Evolutionary conservation across 2,797 vertebrate species (phyloP).

Genomic region (Phoeniculus purpureus): DNA sequence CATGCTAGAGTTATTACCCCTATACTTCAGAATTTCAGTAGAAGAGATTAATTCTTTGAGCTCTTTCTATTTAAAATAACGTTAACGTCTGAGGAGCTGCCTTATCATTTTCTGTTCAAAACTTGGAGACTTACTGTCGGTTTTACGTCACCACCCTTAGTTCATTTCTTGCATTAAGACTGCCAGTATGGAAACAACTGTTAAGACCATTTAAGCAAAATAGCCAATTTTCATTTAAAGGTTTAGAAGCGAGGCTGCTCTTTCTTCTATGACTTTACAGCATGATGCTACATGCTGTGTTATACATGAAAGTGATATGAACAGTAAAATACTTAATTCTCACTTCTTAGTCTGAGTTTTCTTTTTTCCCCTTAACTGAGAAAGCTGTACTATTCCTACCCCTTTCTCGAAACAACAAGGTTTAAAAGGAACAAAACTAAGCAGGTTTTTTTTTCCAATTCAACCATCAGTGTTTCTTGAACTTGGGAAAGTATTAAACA

Average conservation of each 20-base stretch:
- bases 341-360: neutral
- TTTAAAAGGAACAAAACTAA: neutral
- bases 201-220: slow-evolving; percentile 50
- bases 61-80: slow-evolving; percentile 41
- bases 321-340: neutral
- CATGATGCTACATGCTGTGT: neutral
- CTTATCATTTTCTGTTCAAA: slow-evolving; percentile 45
- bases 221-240: slow-evolving; percentile 51
- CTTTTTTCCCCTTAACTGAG: neutral
- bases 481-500: neutral
- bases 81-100: slow-evolving; percentile 30
- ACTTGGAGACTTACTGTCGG: neutral
- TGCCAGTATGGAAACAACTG: slow-evolving; percentile 52
- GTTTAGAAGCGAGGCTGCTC: slow-evolving; percentile 47
- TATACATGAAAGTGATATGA: neutral
- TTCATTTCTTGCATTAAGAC: slow-evolving; percentile 25
- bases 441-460: neutral
- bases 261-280: slow-evolving; percentile 47
- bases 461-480: neutral
- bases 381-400: neutral
- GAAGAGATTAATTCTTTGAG: slow-evolving; percentile 54
- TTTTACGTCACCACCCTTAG: slow-evolving; percentile 27
- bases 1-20: slow-evolving; percentile 48
- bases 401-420: neutral
- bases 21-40: slow-evolving; percentile 15